Evolutionary conservation across 2,888 invertebrate species (phyloP).

Genomic region (Chydorus sphaericus): DNA sequence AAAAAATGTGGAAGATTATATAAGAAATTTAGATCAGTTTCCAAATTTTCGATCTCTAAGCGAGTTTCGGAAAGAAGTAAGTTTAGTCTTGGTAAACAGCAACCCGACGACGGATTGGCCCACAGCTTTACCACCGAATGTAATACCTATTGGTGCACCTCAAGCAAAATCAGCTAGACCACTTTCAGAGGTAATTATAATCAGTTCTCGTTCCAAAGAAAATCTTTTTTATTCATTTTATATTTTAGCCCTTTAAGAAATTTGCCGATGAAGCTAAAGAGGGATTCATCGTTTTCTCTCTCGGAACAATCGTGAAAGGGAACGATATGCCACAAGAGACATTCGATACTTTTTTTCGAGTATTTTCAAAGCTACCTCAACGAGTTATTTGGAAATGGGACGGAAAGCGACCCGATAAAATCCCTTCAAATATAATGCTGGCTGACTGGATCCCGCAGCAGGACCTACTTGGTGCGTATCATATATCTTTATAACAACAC

Average conservation of each 20-base stretch:
- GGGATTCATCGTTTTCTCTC: conserved; percentile 69
- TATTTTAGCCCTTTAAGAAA: conserved; percentile 39
- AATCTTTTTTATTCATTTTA: too few species aligned
- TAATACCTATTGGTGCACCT: too few species aligned
- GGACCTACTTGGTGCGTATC: neutral
- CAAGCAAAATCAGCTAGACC: conserved; percentile 21
- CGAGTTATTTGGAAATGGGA: conserved; percentile 57
- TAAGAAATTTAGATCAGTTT: neutral
- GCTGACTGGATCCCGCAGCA: neutral
- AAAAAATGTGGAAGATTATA: neutral
- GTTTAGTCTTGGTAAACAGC: neutral
- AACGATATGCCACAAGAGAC: conserved; percentile 37
- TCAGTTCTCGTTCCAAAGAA: too few species aligned
- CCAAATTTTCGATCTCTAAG: neutral
- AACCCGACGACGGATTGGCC: neutral
- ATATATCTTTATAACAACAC: too few species aligned
- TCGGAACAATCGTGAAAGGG: conserved; percentile 76
- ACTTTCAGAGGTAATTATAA: conserved; percentile 1
- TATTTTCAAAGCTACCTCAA: conserved; percentile 42
- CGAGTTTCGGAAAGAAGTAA: neutral
- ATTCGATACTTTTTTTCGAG: conserved; percentile 37
- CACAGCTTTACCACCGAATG: too few species aligned
- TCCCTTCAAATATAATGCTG: neutral
- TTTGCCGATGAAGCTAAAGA: conserved; percentile 47
- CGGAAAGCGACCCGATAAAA: conserved; percentile 25